Base-by-base conservation (phyloP, 2,113 vertebrate genomes). In the Pantherophis guttatus region DNA sequence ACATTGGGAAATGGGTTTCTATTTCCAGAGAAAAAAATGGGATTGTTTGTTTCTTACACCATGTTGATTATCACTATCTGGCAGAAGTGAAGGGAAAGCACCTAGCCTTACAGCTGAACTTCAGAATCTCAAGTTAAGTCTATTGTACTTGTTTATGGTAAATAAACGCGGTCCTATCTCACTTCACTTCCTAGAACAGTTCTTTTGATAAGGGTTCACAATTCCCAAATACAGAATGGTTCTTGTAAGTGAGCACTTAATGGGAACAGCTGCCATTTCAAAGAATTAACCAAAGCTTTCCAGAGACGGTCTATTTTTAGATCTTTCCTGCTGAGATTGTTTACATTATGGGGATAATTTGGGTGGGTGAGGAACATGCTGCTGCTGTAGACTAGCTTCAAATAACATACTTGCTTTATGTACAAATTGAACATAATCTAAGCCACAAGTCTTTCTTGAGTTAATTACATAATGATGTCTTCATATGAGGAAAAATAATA, bases 121-220 rank as follows among this genome's bases (percentile, higher is more conserved):
- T 8, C 62, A 88, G 58, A 58, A 55, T 91, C 50, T 0, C 0
- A 85, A 93, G 10, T 87, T 70, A 90, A 62, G 48, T 90, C 92
- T 65, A 23, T 39, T 75, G 65, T 59, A 53, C 12, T 87, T 48
- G n/a, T 50, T 93, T 89, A 86, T 57, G 89, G 91, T 12, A 0
- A 0, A 10, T 5, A 52, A 86, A 90, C 26, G 33, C 81, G 48
- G 86, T 50, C 33, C 29, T 55, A 26, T 39, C 53, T 58, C 50
- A 33, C 13, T 53, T 57, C 55, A 19, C 33, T 94, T 94, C 91
- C 88, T 39, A 70, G 81, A 95, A 95, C 59, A 96, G 75, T 57
- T 23, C 2, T 52, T 93, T 94, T 0, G 39, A 86, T 55, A 0
- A 92, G 90, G 44, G 29, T 92, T 95, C 92, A n/a, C 90, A 58